A percentile compares a stretch with the other conserved stretches of the same genome.
phyloP scores from a whole-genome alignment of 1,140 invertebrate species.

The Drosophila burlai region DNA sequence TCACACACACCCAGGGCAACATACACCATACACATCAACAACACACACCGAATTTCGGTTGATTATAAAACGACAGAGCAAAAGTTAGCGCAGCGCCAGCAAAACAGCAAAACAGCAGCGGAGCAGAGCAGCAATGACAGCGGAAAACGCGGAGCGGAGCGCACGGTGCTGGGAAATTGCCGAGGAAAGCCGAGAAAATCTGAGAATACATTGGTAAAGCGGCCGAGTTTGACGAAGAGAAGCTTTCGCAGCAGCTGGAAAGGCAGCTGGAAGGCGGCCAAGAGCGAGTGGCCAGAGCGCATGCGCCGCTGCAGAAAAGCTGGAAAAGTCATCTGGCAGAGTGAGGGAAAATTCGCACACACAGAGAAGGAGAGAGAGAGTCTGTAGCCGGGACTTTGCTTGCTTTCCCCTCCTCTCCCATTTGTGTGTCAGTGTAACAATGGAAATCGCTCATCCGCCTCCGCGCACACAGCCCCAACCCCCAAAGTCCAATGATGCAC shows the following conservation, averaged over 20 bases:
- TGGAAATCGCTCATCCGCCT: slow-evolving; percentile 46
- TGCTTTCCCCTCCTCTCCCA: slow-evolving; percentile 6
- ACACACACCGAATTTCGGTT: slow-evolving; percentile 55
- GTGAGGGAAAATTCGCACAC: background rate
- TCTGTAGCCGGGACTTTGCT: slow-evolving; percentile 6
- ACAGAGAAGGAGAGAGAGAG: background rate
- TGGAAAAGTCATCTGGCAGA: slow-evolving; percentile 48
- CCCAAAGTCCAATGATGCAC: slow-evolving; percentile 14
- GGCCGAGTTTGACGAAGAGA: slow-evolving; percentile 11
- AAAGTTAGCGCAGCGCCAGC: slow-evolving; percentile 81
- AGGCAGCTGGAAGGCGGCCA: slow-evolving; percentile 15
- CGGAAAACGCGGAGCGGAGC: slow-evolving; percentile 69
- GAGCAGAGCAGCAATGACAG: slow-evolving; percentile 68
- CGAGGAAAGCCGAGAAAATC: slow-evolving; percentile 49
- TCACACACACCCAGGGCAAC: slow-evolving; percentile 25
- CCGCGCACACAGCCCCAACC: background rate
- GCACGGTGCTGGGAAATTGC: slow-evolving; percentile 45
- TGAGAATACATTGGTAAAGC: slow-evolving; percentile 1
- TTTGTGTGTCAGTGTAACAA: slow-evolving; percentile 82
- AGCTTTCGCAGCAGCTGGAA: slow-evolving; percentile 61
- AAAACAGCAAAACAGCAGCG: slow-evolving; percentile 69
- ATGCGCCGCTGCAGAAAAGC: slow-evolving; percentile 65
- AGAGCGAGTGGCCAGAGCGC: slow-evolving; percentile 52
- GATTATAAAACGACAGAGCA: slow-evolving; percentile 83
- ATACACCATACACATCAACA: slow-evolving; percentile 30